phyloP scores from a whole-genome alignment of 30 jellyfish, hydroid and myxozoan genomes.

The Hydractinia symbiolongicarpus region DNA sequence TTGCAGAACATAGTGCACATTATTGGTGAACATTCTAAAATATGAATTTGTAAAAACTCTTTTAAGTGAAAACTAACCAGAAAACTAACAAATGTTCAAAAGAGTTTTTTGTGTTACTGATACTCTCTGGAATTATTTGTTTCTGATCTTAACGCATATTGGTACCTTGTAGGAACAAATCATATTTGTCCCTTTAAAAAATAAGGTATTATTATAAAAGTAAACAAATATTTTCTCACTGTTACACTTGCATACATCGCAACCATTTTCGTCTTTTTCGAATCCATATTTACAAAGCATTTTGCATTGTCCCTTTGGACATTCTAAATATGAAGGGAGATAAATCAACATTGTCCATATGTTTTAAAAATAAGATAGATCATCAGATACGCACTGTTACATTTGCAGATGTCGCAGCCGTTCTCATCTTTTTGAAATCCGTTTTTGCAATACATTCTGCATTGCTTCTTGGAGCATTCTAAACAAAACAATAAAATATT shows the following conservation, averaged over 20 bases:
- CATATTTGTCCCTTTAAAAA: background rate
- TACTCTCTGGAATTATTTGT: background rate
- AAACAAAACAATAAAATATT: background rate
- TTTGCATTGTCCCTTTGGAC: conserved; percentile 23
- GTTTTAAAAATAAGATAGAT: too few relatives aligned
- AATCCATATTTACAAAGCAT: conserved; percentile 30
- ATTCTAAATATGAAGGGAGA: background rate
- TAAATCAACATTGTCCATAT: too few relatives aligned
- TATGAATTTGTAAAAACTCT: background rate
- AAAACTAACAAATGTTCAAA: too few relatives aligned
- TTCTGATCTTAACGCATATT: background rate
- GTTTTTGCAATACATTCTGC: background rate
- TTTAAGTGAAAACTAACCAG: too few relatives aligned
- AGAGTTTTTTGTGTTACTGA: too few relatives aligned
- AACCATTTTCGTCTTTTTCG: conserved; percentile 30
- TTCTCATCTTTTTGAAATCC: background rate
- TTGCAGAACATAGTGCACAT: conserved; percentile 6
- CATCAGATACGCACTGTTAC: background rate
- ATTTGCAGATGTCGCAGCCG: background rate
- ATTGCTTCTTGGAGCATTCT: background rate
- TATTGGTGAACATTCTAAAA: conserved; percentile 3
- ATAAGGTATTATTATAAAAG: background rate
- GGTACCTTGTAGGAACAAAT: background rate
- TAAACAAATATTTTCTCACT: background rate
- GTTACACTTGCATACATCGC: conserved; percentile 29